A percentile compares a stretch with the other conserved stretches of the same genome.
Conservation (phyloP, 2,888 invertebrate species). For the Drosophila kambysellisi region DNA sequence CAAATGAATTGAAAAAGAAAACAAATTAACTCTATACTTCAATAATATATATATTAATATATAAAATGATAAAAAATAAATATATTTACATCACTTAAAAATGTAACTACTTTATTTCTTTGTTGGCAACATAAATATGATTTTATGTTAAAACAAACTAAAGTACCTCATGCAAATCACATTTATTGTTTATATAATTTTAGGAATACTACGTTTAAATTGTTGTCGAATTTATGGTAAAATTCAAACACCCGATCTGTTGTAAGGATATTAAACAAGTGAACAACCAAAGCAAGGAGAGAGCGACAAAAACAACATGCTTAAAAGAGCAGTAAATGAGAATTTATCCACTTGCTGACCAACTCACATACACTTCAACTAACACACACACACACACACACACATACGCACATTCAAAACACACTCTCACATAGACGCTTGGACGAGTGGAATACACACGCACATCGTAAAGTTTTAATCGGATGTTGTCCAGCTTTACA, state of each 20-base stretch:
- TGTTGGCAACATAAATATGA: not conserved
- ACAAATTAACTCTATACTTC: not conserved
- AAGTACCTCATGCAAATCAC: not conserved
- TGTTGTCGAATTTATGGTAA: not conserved
- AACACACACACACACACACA: conserved; percentile 25
- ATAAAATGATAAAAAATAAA: not conserved
- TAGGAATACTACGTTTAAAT: not conserved
- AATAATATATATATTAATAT: not conserved
- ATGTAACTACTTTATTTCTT: not conserved
- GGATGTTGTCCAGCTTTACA: conserved; percentile 80
- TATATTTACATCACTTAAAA: not conserved
- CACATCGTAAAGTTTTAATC: conserved; percentile 81
- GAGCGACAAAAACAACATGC: conserved; percentile 75
- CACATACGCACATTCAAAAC: not conserved
- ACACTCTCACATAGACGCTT: conserved; percentile 9
- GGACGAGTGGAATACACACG: conserved; percentile 65
- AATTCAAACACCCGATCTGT: not conserved
- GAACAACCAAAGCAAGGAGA: conserved; percentile 48
- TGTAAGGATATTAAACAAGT: conserved; percentile 37
- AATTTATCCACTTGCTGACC: conserved; percentile 80
- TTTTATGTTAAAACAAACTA: not conserved
- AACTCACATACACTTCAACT: conserved; percentile 39
- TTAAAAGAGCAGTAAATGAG: conserved; percentile 82
- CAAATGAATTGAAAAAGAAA: not conserved
- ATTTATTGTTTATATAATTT: not conserved